phyloP scores from a whole-genome alignment of 2,797 vertebrate genomes.

The Alca torda region DNA sequence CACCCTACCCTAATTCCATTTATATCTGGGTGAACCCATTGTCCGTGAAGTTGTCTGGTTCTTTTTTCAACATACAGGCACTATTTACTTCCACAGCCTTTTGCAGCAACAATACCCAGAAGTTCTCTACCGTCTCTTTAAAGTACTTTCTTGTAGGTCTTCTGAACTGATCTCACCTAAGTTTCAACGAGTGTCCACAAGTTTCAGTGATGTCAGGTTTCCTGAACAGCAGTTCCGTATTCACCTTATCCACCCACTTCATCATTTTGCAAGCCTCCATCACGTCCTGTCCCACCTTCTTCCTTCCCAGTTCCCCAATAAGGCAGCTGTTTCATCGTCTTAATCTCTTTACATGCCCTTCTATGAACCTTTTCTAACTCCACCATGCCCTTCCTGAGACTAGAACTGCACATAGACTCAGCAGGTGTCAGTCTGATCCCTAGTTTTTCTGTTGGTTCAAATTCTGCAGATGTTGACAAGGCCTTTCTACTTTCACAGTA shows the following conservation, averaged over 20 bases:
- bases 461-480: not conserved
- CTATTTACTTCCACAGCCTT: not conserved
- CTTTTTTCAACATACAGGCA: not conserved
- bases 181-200: not conserved
- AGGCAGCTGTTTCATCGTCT: not conserved
- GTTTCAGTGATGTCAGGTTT: not conserved
- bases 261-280: not conserved
- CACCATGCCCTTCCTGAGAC: not conserved
- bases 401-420: not conserved
- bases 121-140: not conserved
- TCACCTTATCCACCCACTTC: not conserved
- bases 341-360: not conserved
- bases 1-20: not conserved
- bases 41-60: not conserved
- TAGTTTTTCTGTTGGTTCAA: not conserved
- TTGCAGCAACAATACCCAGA: not conserved
- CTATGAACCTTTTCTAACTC: not conserved
- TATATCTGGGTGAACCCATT: not conserved
- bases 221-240: not conserved
- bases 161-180: not conserved
- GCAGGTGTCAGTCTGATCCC: not conserved
- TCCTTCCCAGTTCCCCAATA: not conserved
- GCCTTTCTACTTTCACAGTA: not conserved
- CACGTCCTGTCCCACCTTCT: not conserved
- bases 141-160: accelerated